These are phyloP conservation scores for Hyposoter didymator DNA, from an alignment of 2,888 invertebrate species.

Conservation along the genomic window DNA sequence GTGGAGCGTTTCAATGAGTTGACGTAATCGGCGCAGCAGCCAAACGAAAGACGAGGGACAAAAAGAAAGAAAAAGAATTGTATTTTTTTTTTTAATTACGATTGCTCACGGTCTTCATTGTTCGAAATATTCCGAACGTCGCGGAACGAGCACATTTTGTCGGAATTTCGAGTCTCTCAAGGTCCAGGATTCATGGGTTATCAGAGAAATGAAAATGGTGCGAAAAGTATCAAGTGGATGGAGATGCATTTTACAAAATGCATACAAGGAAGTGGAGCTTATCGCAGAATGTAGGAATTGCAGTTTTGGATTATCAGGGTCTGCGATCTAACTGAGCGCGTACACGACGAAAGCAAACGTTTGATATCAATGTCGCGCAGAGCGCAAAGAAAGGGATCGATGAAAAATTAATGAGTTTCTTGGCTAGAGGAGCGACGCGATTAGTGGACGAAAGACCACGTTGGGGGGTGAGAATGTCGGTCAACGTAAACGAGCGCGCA, in stretches of 20 bases:
- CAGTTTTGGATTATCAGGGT: constrained; percentile 1
- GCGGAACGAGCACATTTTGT: too few species aligned
- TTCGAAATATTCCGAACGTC: not conserved
- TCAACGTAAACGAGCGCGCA: constrained; percentile 54
- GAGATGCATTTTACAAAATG: constrained; percentile 1
- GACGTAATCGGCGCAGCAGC: not conserved
- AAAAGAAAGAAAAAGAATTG: not conserved
- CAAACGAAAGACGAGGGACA: not conserved
- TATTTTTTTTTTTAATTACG: not conserved
- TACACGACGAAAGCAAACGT: constrained; percentile 10
- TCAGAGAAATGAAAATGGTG: not conserved
- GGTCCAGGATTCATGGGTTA: not conserved
- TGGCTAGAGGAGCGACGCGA: constrained; percentile 54
- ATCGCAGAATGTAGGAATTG: not conserved
- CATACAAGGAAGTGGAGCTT: not conserved
- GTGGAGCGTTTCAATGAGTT: not conserved
- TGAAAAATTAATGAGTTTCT: constrained; percentile 74
- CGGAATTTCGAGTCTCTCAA: not conserved
- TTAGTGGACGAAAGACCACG: constrained; percentile 54
- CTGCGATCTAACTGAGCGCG: not conserved
- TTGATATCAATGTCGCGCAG: constrained; percentile 17
- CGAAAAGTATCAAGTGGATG: not conserved
- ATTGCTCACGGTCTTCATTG: not conserved
- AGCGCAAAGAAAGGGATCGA: constrained; percentile 62
- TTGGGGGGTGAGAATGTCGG: constrained; percentile 42